Conservation (phyloP, 2,113 vertebrate genomes). For the Protobothrops mucrosquamatus region DNA sequence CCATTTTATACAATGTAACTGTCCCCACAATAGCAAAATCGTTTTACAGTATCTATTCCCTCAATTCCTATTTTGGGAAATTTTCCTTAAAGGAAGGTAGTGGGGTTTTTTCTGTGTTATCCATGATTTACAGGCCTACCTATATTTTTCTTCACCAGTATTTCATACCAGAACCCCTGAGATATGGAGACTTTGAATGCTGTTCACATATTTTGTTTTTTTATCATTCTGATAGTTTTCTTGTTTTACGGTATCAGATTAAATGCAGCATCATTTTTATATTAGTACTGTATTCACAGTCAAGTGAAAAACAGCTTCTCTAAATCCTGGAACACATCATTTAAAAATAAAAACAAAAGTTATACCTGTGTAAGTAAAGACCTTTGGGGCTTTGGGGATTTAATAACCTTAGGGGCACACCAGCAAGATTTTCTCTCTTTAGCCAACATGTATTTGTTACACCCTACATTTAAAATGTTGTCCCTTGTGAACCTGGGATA, state of each 20-base stretch:
- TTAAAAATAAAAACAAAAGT: neutral
- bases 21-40: neutral
- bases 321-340: neutral
- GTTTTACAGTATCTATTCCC: neutral
- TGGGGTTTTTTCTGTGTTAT: neutral
- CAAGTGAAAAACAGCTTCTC: neutral
- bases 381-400: neutral
- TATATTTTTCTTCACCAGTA: neutral
- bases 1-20: neutral
- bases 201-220: neutral
- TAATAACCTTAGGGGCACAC: constrained; percentile 23
- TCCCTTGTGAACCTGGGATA: constrained; percentile 56
- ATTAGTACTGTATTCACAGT: neutral
- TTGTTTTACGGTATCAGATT: neutral
- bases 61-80: neutral
- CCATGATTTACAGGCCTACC: neutral
- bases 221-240: neutral
- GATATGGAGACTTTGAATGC: neutral
- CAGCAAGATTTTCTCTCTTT: constrained; percentile 14
- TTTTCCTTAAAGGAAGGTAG: neutral
- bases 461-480: constrained; percentile 48
- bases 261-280: neutral
- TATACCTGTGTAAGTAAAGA: constrained; percentile 4
- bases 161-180: neutral
- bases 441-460: constrained; percentile 39